Evolutionary conservation across 2,888 invertebrate species (phyloP).

Genomic region (Rotaria macrura): DNA sequence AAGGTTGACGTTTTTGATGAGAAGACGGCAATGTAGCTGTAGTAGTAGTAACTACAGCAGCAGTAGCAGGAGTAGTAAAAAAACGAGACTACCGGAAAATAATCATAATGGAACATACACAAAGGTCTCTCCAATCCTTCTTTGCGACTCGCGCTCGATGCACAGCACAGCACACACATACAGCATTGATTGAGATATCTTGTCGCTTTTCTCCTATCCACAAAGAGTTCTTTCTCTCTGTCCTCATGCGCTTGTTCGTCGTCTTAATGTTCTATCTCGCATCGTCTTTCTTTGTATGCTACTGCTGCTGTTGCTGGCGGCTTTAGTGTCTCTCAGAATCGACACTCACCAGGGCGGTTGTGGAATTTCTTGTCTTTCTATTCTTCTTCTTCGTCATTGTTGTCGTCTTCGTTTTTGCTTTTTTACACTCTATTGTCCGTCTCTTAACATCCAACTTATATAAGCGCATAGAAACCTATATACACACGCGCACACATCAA

Average conservation of each 20-base stretch:
- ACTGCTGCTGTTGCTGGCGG: not conserved
- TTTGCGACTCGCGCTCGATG: not conserved
- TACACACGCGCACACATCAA: not conserved
- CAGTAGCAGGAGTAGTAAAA: not conserved
- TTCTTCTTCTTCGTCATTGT: not conserved
- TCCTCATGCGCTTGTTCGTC: not conserved
- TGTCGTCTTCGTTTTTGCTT: not conserved
- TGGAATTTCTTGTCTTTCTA: not conserved
- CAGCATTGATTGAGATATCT: not conserved
- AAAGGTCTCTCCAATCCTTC: not conserved
- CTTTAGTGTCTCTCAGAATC: not conserved
- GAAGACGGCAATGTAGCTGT: not conserved
- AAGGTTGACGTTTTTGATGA: not conserved
- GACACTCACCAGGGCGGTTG: not conserved
- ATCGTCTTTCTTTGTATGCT: not conserved
- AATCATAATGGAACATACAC: not conserved
- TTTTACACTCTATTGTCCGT: not conserved
- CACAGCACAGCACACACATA: not conserved
- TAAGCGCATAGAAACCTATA: not conserved
- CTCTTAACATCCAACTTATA: not conserved
- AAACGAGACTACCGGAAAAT: slow-evolving; percentile 8
- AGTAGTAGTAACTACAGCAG: not conserved
- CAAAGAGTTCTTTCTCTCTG: not conserved
- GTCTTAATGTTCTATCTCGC: not conserved
- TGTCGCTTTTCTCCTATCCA: not conserved